Evolutionary conservation across 2,113 vertebrate species (phyloP), one percentile per base, ranked within the genome.

Genomic region (Tauraco erythrolophus): DNA sequence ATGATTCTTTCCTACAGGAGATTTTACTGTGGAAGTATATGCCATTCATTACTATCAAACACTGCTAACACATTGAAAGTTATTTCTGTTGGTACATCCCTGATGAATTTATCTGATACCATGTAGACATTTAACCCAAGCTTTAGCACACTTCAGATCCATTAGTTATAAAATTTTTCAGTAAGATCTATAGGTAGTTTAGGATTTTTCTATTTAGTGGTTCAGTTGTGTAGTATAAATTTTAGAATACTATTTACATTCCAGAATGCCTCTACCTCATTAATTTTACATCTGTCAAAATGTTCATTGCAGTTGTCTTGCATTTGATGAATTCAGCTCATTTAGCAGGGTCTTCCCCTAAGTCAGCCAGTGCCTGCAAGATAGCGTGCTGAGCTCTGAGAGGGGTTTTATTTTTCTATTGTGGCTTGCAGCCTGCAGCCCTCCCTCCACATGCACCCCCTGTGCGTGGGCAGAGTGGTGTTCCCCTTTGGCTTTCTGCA

Each of bases 391-490:
- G 48, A 77, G 25, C 45, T 41, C n/a, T 22, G 22, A 33, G 30
- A 48, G 22, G 11, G 50, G 10, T 60, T 80, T 64, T 33, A 19
- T 43, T 60, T 21, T 53, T 57, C 62, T 70, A 0, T 23, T 15
- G 33, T 43, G 18, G 16, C 30, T 46, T 43, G 14, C 30, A 86
- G 16, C 16, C n/a, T 1, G 0, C 43, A 75, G 31, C 19, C 23
- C 14, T 70, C 33, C 21, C 41, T 57, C 35, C 11, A 14, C 6
- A 3, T 9, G 3, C 27, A 19, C 3, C 2, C 13, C 31, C 18
- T 24, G 21, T 10, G 31, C 1, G 0, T 7, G 5, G 51, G 37
- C 7, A 8, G 51, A 39, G 21, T 4, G 5, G 4, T 77, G 25
- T 24, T 84, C 50, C 21, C 15, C 30, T 43, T 61, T 30, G 58